A percentile compares a stretch with the other conserved stretches of the same genome.
Conservation (phyloP, 92 coral and sea anemone species). For the Umimayanthus chanpuru region DNA sequence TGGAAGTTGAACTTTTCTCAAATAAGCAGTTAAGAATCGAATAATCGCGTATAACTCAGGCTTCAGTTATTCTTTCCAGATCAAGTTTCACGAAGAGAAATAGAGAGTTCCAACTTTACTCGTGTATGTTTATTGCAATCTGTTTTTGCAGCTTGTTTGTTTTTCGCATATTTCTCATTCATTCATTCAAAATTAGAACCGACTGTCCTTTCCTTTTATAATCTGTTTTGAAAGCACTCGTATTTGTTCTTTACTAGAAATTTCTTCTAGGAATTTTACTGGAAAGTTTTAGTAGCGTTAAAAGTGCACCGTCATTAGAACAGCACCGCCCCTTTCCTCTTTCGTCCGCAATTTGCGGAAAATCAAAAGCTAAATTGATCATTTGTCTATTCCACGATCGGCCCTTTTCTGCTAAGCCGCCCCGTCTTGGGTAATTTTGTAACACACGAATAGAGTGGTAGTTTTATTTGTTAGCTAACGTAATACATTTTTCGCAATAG, state of each 20-base stretch:
- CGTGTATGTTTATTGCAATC: background rate
- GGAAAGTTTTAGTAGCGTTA: background rate
- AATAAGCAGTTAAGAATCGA: background rate
- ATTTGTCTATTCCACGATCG: background rate
- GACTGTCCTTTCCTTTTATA: background rate
- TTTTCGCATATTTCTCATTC: background rate
- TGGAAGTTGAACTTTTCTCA: background rate
- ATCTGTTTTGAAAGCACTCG: background rate
- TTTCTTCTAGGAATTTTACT: background rate
- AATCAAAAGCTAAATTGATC: conserved; percentile 12
- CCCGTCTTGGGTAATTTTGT: background rate
- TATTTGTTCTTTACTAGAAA: conserved; percentile 14
- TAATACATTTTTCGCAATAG: conserved; percentile 29
- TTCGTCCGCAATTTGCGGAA: background rate
- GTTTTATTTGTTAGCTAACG: conserved; percentile 20
- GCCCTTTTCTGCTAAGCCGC: background rate
- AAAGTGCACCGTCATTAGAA: background rate
- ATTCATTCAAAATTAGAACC: background rate
- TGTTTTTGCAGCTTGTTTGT: background rate
- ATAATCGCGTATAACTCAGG: background rate
- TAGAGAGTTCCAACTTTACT: background rate
- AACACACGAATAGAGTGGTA: background rate
- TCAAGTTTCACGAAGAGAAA: background rate
- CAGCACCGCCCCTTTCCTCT: background rate
- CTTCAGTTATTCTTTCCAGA: background rate